Evolutionary conservation across 2,888 invertebrate species (phyloP), one percentile per base, ranked within the genome.

Genomic region (Athetis lepigone): DNA sequence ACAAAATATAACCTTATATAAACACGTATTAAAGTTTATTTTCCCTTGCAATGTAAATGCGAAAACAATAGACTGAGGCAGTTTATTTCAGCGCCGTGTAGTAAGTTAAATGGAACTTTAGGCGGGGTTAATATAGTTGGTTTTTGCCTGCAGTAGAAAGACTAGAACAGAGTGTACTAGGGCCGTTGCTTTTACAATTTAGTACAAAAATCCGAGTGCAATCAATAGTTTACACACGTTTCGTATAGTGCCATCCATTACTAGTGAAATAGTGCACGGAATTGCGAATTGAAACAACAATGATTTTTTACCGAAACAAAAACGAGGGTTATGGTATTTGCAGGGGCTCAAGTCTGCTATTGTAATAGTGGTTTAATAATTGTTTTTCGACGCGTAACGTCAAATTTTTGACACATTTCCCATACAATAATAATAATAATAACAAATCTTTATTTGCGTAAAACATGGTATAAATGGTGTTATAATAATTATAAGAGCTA

Each of bases 151-250:
- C 2, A 39, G 21, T 2, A 0, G 27, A 37, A 2, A 63, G 2
- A 36, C 13, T 29, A 21, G 21, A 43, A 21, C 11, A 29, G n/a
- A 39, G 73, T 40, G 37, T n/a, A 23, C 4, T 5, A 6, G n/a
- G 39, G 23, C 18, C 40, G 29, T 74, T 46, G 18, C 45, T 33
- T 25, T 50, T 6, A 42, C 27, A 68, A 68, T 54, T 51, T 61
- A 21, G 36, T 50, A 46, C 42, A 55, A 70, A 74, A 70, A 74
- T 68, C 49, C 50, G 18, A 16, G 7, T 8, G 29, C 29, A 60
- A 55, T 70, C 75, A 74, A 68, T 70, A 70, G 40, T 42, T 55
- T 33, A 16, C 27, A 46, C 75, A 70, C 70, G 75, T 68, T 42
- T 42, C 33, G 19, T 68, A 50, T 54, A 16, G 36, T 19, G 18